Base-by-base conservation (phyloP, 2,797 vertebrate species). In the Propithecus perrieri region DNA sequence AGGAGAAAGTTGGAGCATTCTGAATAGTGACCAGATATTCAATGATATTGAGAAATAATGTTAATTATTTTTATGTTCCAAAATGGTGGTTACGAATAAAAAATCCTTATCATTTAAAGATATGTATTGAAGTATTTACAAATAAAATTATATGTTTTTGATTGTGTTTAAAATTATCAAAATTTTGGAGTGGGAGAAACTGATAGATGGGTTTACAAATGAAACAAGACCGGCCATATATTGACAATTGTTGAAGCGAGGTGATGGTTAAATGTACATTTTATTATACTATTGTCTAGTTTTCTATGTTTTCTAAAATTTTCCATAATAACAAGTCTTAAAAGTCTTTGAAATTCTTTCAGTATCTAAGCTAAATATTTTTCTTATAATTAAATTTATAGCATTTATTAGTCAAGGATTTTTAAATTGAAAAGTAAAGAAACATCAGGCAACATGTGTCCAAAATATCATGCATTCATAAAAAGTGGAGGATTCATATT, bases 11-110 rank as follows among this genome's bases (percentile, higher is more conserved):
- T 28, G 3, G 8, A 30, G 6, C 59, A 69, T 74, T 93, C 0
- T 91, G 6, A 63, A 84, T 30, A 84, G 15, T 80, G n/a, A 80
- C 28, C 53, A 83, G 15, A 28, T 90, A 90, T n/a, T 65, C 87
- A 35, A 38, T n/a, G 69, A 63, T 30, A 89, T 55, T 92, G 65
- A 85, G 26, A 53, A 69, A 84, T 65, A 57, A 57, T 57, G 50
- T n/a, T 84, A 33, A 88, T 48, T 46, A 43, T 74, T 76, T 96
- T 88, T 76, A 90, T 63, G 28, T 85, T 80, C 79, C 10, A 95
- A 91, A 89, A 94, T 69, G 7, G 22, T 65, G 20, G 22, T 35
- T 72, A 87, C 57, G 91, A 71, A 57, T 80, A 38, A 81, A 81
- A 67, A 48, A 24, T 33, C 43, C 13, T 72, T 50, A 71, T 84